These are phyloP conservation scores for Gadopsis marmoratus DNA, from an alignment of 2,797 vertebrate species.

Conservation along the genomic window DNA sequence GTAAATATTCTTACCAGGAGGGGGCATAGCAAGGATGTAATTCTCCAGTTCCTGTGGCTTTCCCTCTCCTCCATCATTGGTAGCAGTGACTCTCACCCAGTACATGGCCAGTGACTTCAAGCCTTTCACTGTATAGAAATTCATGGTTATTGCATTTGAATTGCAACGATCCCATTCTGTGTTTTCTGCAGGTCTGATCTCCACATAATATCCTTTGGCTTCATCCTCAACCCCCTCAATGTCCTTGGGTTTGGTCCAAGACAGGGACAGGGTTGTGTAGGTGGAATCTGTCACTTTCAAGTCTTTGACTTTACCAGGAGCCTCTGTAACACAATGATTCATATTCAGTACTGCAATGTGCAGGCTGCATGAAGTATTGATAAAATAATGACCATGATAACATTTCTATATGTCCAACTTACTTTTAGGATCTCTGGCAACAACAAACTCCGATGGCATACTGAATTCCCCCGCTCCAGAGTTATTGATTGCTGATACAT, in stretches of 20 bases:
- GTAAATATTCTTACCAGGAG: constrained; percentile 81
- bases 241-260: constrained; percentile 88
- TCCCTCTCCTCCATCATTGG: constrained; percentile 86
- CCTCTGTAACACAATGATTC: constrained; percentile 81
- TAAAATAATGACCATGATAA: constrained; percentile 11
- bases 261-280: constrained; percentile 86
- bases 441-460: constrained; percentile 86
- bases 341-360: constrained; percentile 24
- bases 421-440: constrained; percentile 90
- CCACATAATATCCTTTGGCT: constrained; percentile 90
- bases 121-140: constrained; percentile 86
- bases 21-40: constrained; percentile 81
- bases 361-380: constrained; percentile 3
- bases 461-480: constrained; percentile 90
- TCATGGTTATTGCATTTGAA: constrained; percentile 73
- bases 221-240: constrained; percentile 77
- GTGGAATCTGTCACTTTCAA: constrained; percentile 90
- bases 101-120: constrained; percentile 87
- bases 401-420: constrained; percentile 69
- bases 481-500: constrained; percentile 89
- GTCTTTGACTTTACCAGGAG: constrained; percentile 87
- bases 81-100: constrained; percentile 86
- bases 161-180: constrained; percentile 90
- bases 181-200: constrained; percentile 86
- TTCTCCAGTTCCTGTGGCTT: constrained; percentile 84